phyloP scores from a whole-genome alignment of 2,888 invertebrate species.

The Syrphus vitripennis region DNA sequence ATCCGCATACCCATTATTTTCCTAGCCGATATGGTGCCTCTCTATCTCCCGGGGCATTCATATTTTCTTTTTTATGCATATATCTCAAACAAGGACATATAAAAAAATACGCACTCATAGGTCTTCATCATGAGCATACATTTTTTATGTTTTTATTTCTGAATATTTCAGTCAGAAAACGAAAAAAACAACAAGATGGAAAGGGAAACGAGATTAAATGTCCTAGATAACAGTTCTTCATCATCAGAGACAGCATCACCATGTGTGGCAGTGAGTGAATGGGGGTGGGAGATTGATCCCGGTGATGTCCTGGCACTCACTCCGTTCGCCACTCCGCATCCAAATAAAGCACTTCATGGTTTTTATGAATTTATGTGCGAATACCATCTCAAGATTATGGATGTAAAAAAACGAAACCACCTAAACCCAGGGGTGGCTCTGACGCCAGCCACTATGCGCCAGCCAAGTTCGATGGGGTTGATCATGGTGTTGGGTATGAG shows the following conservation, averaged over 20 bases:
- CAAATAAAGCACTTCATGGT: slow-evolving; percentile 65
- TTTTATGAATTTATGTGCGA: slow-evolving; percentile 71
- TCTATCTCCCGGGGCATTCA: slow-evolving; percentile 24
- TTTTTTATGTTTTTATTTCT: slow-evolving; percentile 70
- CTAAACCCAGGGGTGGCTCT: slow-evolving; percentile 42
- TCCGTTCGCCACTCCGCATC: slow-evolving; percentile 19
- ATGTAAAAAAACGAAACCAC: slow-evolving; percentile 61
- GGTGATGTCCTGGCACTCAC: slow-evolving; percentile 40
- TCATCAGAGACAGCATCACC: slow-evolving; percentile 41
- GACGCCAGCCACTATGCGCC: background rate
- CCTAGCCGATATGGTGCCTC: background rate
- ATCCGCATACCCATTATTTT: background rate
- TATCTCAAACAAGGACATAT: slow-evolving; percentile 54
- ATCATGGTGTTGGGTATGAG: background rate
- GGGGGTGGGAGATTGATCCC: slow-evolving; percentile 48
- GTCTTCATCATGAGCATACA: slow-evolving; percentile 59
- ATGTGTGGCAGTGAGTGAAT: background rate
- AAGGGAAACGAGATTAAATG: slow-evolving; percentile 56
- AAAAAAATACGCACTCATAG: slow-evolving; percentile 42
- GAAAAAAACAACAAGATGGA: background rate
- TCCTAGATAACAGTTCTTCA: slow-evolving; percentile 64
- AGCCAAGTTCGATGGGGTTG: background rate
- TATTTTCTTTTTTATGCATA: slow-evolving; percentile 69
- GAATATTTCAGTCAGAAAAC: slow-evolving; percentile 44
- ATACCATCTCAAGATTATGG: slow-evolving; percentile 70